Evolutionary conservation across 1,140 invertebrate species (phyloP).

Genomic region (Pararge aegeria): DNA sequence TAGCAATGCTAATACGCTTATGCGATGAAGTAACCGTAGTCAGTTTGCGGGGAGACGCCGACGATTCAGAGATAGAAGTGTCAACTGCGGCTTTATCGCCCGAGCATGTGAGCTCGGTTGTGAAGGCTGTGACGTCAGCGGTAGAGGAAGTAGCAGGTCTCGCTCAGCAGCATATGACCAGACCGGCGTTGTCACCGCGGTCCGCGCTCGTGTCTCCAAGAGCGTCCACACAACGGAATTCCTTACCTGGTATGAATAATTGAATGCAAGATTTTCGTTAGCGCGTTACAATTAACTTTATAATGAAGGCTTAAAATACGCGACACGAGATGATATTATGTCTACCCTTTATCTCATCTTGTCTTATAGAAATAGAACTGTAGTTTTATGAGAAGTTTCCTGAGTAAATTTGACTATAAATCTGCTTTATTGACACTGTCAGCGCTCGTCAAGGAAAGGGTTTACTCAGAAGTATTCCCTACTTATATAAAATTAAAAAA

Average conservation of each 20-base stretch:
- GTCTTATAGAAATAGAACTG: no score
- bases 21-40: constrained; percentile 87
- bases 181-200: constrained; percentile 63
- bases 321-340: no score
- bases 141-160: constrained; percentile 83
- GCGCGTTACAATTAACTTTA: no score
- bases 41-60: constrained; percentile 85
- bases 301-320: no score
- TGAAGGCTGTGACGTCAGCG: constrained; percentile 88
- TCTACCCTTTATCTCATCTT: no score
- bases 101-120: constrained; percentile 89
- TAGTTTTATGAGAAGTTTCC: no score
- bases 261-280: no score
- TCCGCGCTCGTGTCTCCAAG: constrained; percentile 64
- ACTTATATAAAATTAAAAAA: no score
- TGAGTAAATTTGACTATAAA: no score
- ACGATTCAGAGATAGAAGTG: constrained; percentile 51
- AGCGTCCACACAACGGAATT: constrained; percentile 77
- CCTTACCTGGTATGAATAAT: constrained; percentile 78
- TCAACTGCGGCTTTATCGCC: constrained; percentile 55
- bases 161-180: constrained; percentile 70
- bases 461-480: no score
- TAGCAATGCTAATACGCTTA: constrained; percentile 92
- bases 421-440: no score
- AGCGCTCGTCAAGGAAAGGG: no score